Evolutionary conservation across 2,797 vertebrate species (phyloP), one percentile per base, ranked within the genome.

Genomic region (Myotis myotis): DNA sequence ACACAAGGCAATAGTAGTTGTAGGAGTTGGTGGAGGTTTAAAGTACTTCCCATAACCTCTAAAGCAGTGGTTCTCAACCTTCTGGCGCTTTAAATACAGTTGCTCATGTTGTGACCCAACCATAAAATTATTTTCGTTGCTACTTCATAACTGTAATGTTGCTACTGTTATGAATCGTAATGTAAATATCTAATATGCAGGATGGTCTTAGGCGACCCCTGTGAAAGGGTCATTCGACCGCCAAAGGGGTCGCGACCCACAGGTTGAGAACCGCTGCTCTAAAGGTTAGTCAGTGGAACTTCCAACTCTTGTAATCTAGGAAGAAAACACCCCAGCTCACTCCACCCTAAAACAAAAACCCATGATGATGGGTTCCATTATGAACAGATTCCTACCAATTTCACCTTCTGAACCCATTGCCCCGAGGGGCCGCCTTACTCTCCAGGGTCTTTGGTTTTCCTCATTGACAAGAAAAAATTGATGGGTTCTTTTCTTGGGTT

Each of bases 11-110:
- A 70, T 28, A 87, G 13, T 28, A 60, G 51, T 81, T 86, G 23
- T n/a, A 53, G 33, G 81, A 90, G 41, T 1, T 57, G 38, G 49
- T 75, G 8, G 60, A 91, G 10, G 60, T 33, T 75, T 81, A 88
- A 72, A 91, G 57, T 94, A 83, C 87, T 81, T 84, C 44, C 51
- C 33, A 55, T 70, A 94, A 85, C 20, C 33, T 96, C 33, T 28
- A 80, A 68, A 47, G 41, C 44, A 11, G 44, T 44, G 44, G 44
- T 44, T 44, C 44, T 44, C 44, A 44, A 44, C 10, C 10, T 44
- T 44, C 44, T 44, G 44, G 10, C 10, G 0, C 44, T 44, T 44
- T 44, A 44, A 44, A 44, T 44, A 44, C 10, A 44, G 10, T 44
- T 44, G 2, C 44, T 44, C 44, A 44, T 44, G 44, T 44, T 11